Evolutionary conservation across 2,113 vertebrate species (phyloP).

Genomic region (Microcebus ravelobensis): DNA sequence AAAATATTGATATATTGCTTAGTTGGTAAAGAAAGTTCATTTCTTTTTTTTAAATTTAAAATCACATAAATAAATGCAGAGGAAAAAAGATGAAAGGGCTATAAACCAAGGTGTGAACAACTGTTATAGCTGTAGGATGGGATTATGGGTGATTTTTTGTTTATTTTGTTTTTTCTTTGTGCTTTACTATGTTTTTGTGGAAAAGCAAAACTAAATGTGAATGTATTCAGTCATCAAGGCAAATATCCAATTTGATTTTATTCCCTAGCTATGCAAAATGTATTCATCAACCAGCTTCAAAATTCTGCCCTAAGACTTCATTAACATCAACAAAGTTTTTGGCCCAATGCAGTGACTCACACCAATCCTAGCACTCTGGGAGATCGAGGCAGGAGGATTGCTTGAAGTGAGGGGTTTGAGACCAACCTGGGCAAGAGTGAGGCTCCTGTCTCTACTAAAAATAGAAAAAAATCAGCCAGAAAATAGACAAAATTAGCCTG

Average conservation of each 20-base stretch:
- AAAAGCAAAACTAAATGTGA: constrained; percentile 30
- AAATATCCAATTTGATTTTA: constrained; percentile 23
- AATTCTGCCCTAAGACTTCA: constrained; percentile 3
- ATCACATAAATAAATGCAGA: not conserved
- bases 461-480: too few species aligned
- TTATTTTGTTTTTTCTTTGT: not conserved
- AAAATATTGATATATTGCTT: not conserved
- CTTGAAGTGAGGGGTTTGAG: too few species aligned
- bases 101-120: not conserved
- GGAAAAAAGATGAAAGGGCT: not conserved
- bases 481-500: too few species aligned
- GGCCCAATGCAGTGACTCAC: too few species aligned
- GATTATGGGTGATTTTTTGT: not conserved
- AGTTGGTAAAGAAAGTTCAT: not conserved
- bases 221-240: not conserved
- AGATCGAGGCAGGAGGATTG: too few species aligned
- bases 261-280: not conserved
- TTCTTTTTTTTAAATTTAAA: not conserved
- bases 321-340: constrained; percentile 23
- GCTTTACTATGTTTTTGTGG: not conserved
- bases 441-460: too few species aligned
- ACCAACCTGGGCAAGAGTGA: too few species aligned
- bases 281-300: not conserved
- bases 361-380: too few species aligned
- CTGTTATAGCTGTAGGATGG: not conserved